phyloP scores from a whole-genome alignment of 2,113 vertebrate genomes.

The Oreocharis arfaki region DNA sequence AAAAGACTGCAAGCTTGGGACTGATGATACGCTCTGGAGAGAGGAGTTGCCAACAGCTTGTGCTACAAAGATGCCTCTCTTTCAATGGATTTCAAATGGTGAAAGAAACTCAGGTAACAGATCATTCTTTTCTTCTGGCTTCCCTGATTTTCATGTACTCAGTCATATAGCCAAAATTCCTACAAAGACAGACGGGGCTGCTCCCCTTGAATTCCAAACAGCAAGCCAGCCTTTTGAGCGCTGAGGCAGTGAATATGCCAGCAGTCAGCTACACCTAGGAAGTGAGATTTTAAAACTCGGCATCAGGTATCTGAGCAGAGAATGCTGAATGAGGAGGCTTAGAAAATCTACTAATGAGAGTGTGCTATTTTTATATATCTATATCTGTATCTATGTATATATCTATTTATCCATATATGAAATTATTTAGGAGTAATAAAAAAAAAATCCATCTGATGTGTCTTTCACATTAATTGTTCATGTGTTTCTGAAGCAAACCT shows the following conservation, averaged over 20 bases:
- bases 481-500: neutral
- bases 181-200: slow-evolving; percentile 27
- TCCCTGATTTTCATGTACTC: slow-evolving; percentile 47
- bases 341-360: neutral
- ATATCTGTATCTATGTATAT: too few relatives aligned
- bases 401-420: neutral
- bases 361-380: neutral
- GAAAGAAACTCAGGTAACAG: slow-evolving; percentile 50
- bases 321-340: neutral
- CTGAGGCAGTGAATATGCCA: slow-evolving; percentile 16
- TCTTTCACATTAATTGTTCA: neutral
- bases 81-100: slow-evolving; percentile 53
- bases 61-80: slow-evolving; percentile 55
- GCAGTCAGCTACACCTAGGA: slow-evolving; percentile 12
- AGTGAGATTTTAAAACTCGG: neutral
- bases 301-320: neutral
- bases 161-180: slow-evolving; percentile 45
- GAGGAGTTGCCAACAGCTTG: slow-evolving; percentile 55
- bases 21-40: slow-evolving; percentile 50
- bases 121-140: slow-evolving; percentile 58
- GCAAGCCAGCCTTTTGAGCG: neutral
- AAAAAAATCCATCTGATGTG: neutral
- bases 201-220: slow-evolving; percentile 51
- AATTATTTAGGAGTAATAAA: neutral
- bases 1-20: slow-evolving; percentile 29